Evolutionary conservation across 2,888 invertebrate genomes (phyloP), one percentile per base, ranked within the genome.

Genomic region (Heliconius ethilla): DNA sequence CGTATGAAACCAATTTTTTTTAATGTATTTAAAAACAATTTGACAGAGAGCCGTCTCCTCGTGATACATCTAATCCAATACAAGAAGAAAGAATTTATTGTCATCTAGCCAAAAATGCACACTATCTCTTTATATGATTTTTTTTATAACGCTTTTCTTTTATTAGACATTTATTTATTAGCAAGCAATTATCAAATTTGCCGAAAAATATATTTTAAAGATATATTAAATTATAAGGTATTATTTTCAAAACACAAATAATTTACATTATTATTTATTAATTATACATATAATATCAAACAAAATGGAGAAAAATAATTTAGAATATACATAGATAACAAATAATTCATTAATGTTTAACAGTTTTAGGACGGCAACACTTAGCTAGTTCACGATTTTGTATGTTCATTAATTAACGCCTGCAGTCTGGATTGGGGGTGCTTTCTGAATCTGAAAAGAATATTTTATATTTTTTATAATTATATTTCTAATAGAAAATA

Each of bases 361-460:
- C 11, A 40, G 33, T 51, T 51, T 45, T 74, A 79, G 80, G 80
- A 78, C 78, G 78, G 78, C 76, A 73, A 75, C 55, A 77, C 25
- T 76, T 76, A 22, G 40, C 18, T 77, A 63, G 67, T 45, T 66
- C 37, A 74, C 51, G 25, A 67, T 65, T 22, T 27, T n/a, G 72
- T 70, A 75, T 83, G 79, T 83, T 51, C 77, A 75, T 83, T 83
- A 81, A 75, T 83, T 83, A 81, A 85, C 25, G 75, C 70, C 79
- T 82, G 83, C 86, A 85, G 75, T 85, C 83, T 25, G 81, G 27
- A 72, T 82, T 82, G n/a, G 81, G 33, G 72, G 82, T 82, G 78
- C 82, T 84, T 84, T 84, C 87, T 87, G 84, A 72, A 83, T 84
- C 83, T 78, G 62, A 73, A 82, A 79, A 51, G 55, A 45, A 40